These are phyloP conservation scores for Spicauda simplicius DNA, from an alignment of 2,888 invertebrate species.

Conservation along the genomic window DNA sequence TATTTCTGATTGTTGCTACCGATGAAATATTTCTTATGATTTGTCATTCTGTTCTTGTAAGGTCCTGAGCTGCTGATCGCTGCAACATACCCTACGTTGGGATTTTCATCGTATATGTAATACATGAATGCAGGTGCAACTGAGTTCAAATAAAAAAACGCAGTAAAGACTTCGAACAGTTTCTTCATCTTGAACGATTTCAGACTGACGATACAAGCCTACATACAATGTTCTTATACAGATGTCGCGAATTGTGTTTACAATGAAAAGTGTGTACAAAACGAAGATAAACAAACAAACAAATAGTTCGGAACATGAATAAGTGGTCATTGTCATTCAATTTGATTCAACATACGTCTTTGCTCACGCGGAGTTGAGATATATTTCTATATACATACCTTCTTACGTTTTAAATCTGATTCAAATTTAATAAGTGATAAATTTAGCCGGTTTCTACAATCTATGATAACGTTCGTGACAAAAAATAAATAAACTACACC, in stretches of 20 bases:
- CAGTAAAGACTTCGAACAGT: constrained; percentile 46
- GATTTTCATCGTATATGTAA: constrained; percentile 53
- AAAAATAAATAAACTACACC: not conserved
- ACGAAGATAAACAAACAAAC: constrained; percentile 27
- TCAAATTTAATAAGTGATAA: too few species aligned
- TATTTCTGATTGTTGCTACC: constrained; percentile 46
- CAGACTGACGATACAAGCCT: constrained; percentile 46
- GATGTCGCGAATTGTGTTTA: constrained; percentile 40
- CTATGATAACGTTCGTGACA: not conserved
- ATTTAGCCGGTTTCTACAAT: too few species aligned
- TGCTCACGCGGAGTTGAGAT: not conserved
- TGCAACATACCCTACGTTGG: constrained; percentile 53
- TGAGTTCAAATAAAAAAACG: constrained; percentile 48
- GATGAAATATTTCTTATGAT: constrained; percentile 53
- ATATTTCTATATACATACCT: too few species aligned
- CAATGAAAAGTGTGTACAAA: constrained; percentile 20
- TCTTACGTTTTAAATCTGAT: too few species aligned
- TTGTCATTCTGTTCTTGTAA: constrained; percentile 46
- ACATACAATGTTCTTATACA: constrained; percentile 54
- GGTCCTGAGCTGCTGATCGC: constrained; percentile 45
- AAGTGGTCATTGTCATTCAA: constrained; percentile 4
- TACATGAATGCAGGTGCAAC: constrained; percentile 51
- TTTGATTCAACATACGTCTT: constrained; percentile 1
- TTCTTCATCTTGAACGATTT: constrained; percentile 55
- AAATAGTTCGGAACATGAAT: constrained; percentile 22